Percentiles rank a stretch among this genome's conserved stretches.
phyloP scores from a whole-genome alignment of 2,797 vertebrate species.

The Anisognathus igniventris region DNA sequence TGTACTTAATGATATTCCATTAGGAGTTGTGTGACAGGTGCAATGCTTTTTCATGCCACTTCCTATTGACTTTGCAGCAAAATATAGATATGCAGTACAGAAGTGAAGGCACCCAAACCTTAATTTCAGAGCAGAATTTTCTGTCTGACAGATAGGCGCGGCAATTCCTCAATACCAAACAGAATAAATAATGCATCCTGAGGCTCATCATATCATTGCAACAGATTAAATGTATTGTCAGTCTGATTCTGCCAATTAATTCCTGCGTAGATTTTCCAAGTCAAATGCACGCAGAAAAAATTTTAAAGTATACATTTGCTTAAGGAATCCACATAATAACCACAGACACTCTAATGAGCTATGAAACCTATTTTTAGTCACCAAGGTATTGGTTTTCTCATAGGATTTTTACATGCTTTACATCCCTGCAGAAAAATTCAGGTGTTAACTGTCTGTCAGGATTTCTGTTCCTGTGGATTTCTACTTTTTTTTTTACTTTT shows the following conservation, averaged over 20 bases:
- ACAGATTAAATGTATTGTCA: neutral
- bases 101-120: neutral
- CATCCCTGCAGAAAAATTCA: neutral
- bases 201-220: neutral
- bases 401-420: neutral
- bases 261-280: neutral
- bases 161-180: neutral
- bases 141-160: neutral
- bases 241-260: neutral
- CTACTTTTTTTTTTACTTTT: neutral
- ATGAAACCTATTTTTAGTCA: neutral
- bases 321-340: neutral
- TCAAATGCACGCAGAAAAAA: neutral
- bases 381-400: neutral
- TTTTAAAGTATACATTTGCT: neutral
- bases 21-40: neutral
- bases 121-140: neutral
- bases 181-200: neutral
- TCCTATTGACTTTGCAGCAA: constrained; percentile 15
- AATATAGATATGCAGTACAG: neutral
- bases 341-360: neutral
- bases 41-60: constrained; percentile 8
- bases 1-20: neutral
- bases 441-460: neutral
- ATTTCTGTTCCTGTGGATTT: neutral